A percentile compares a stretch with the other conserved stretches of the same genome.
phyloP scores from a whole-genome alignment of 2,888 invertebrate species.

The Xanthorhoe spadicearia region DNA sequence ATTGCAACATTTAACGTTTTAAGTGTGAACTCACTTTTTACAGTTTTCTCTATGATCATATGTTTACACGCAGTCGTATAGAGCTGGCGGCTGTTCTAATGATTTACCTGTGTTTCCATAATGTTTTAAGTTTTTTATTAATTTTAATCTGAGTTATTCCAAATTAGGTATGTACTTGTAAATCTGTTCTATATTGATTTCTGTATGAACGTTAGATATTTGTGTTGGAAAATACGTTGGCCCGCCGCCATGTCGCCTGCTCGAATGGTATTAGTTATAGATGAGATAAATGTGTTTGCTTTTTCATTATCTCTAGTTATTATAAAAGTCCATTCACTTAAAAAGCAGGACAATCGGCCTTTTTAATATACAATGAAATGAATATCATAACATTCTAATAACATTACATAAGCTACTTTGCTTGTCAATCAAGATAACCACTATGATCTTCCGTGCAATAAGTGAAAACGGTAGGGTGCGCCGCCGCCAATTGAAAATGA shows the following conservation, averaged over 20 bases:
- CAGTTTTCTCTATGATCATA: no score
- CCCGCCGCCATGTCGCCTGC: slow-evolving; percentile 25
- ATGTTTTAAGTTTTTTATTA: no score
- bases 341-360: neutral
- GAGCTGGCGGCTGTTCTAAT: no score
- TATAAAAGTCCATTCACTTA: neutral
- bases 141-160: neutral
- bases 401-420: no score
- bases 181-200: neutral
- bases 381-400: no score
- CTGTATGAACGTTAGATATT: slow-evolving; percentile 7
- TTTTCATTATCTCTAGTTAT: slow-evolving; percentile 11
- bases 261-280: slow-evolving; percentile 9
- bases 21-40: no score
- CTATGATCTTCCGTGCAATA: neutral
- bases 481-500: neutral
- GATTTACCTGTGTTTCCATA: no score
- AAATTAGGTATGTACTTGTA: neutral
- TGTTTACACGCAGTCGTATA: no score
- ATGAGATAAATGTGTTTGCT: slow-evolving; percentile 16
- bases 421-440: neutral
- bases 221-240: slow-evolving; percentile 12
- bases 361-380: no score
- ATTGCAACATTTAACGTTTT: no score
- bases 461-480: neutral